Evolutionary conservation across 2,888 invertebrate species (phyloP).

Genomic region (Nephrotoma flavescens): DNA sequence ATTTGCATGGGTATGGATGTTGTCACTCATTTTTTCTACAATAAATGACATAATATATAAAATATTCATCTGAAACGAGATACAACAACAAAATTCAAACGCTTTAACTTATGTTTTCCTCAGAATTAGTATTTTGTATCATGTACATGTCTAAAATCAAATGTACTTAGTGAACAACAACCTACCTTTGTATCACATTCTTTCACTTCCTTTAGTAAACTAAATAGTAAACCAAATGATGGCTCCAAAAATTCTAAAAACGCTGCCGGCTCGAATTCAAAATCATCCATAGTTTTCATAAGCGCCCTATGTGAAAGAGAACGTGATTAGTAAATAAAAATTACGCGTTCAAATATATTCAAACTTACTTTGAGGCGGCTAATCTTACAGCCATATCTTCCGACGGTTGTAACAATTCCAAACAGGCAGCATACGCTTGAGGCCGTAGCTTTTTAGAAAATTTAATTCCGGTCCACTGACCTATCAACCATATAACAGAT

Average conservation of each 20-base stretch:
- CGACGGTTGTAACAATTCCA: constrained; percentile 53
- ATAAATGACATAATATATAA: constrained; percentile 79
- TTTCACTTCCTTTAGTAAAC: constrained; percentile 68
- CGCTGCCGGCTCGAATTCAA: constrained; percentile 76
- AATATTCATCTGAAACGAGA: constrained; percentile 60
- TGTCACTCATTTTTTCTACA: constrained; percentile 69
- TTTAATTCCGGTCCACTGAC: constrained; percentile 68
- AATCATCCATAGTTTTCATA: constrained; percentile 75
- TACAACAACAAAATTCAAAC: background rate
- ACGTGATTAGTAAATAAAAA: background rate
- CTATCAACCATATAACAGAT: constrained; percentile 72
- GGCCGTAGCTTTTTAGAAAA: constrained; percentile 65
- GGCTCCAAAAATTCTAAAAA: constrained; percentile 72
- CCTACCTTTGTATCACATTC: constrained; percentile 84
- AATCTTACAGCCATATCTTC: constrained; percentile 84
- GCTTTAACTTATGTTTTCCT: background rate
- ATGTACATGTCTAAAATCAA: constrained; percentile 37
- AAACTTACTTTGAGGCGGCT: constrained; percentile 52
- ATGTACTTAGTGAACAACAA: background rate
- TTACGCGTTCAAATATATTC: background rate
- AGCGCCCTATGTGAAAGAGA: constrained; percentile 37
- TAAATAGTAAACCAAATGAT: constrained; percentile 64
- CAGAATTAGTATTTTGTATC: background rate
- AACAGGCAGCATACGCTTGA: constrained; percentile 60
- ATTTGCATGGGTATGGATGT: constrained; percentile 48